Evolutionary conservation across 2,888 invertebrate species (phyloP), one percentile per base, ranked within the genome.

Genomic region (Bombyx huttoni): DNA sequence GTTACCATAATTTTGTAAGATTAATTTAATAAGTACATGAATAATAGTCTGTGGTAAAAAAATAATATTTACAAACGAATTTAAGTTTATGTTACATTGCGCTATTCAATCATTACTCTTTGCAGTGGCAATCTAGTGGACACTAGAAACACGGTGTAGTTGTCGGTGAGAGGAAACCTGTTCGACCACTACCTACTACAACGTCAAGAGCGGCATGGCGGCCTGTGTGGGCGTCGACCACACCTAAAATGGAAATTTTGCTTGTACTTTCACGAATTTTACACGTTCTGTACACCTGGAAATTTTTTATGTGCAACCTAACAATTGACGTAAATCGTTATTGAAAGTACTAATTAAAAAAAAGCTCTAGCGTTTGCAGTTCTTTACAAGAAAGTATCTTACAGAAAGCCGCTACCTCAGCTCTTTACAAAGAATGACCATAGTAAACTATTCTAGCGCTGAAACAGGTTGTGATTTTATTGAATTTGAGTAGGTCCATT

Each of bases 381-480:
- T 40, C 12, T 40, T 3, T 7, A 40, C 12, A 24, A 2, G 24
- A 24, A 24, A 5, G 3, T 24, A 24, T 24, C 24, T 5, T 5
- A 24, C 24, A 10, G 12, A 40, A 40, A 40, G 40, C 12, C 12
- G 40, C 12, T 35, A 35, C 7, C 35, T 35, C 9, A 35, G 9
- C 9, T 12, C 40, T 10, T 40, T 40, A 24, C 12, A 40, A 40
- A 40, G 40, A 40, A 40, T 40, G 40, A 40, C 12, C 40, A 12
- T 40, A 40, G 7, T 40, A n/a, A n/a, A 40, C 12, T 40, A 7
- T 40, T 40, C 12, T 49, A 40, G 9, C 40, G 40, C 73, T 68
- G 65, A 64, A 81, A 83, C 87, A 87, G 86, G 87, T 87, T 85
- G 78, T 74, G 70, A 78, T 81, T 81, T 77, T 75, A 73, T 81